Conservation (phyloP, 2,113 vertebrate species). For the Saguinus midas region DNA sequence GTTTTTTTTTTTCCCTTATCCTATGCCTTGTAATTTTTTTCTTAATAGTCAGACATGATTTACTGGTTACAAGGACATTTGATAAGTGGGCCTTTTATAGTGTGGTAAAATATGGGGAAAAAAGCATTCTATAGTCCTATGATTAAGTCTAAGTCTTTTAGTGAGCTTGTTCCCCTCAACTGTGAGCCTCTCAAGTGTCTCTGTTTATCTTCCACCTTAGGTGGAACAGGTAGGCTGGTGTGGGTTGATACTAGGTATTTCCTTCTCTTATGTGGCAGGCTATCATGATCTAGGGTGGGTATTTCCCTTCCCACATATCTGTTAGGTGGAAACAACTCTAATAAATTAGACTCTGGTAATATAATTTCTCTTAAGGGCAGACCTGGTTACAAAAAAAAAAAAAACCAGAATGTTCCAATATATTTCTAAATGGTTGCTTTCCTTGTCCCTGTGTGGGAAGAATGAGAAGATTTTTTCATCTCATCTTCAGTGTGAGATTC, state of each 20-base stretch:
- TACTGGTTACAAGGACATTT: not conserved
- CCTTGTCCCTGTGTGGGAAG: not conserved
- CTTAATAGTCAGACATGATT: not conserved
- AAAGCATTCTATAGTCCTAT: not conserved
- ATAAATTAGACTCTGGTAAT: not conserved
- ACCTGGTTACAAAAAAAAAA: not conserved
- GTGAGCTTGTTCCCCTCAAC: not conserved
- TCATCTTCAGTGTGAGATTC: not conserved
- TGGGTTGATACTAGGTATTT: not conserved
- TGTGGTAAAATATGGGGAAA: too few species aligned
- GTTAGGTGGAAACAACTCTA: not conserved
- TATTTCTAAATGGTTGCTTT: not conserved
- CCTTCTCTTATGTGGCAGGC: not conserved
- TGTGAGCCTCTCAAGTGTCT: not conserved
- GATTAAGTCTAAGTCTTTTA: not conserved
- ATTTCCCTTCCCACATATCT: not conserved
- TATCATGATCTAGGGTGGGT: not conserved
- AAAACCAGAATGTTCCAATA: not conserved
- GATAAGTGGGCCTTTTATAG: not conserved
- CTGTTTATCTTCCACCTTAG: not conserved
- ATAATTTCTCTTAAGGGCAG: not conserved
- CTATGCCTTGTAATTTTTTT: not conserved
- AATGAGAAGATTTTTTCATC: not conserved
- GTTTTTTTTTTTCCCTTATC: not conserved
- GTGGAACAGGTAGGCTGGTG: not conserved